A percentile compares a stretch with the other conserved stretches of the same genome.
phyloP scores from a whole-genome alignment of 2,888 invertebrate genomes.

The Dicycla oo region DNA sequence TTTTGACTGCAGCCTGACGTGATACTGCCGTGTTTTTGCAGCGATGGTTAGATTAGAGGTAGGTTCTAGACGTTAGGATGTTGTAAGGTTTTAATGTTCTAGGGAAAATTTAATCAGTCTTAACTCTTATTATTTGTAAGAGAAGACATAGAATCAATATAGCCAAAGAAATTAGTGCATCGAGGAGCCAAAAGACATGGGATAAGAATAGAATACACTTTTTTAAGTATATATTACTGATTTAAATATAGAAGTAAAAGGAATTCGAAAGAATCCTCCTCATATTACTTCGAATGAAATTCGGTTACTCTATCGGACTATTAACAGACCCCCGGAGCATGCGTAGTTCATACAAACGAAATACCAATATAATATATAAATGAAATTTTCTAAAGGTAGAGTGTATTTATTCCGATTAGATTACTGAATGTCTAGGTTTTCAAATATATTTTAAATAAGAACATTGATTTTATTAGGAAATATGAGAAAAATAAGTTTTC shows the following conservation, averaged over 20 bases:
- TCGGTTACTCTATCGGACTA: not conserved
- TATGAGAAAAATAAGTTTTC: too few species aligned
- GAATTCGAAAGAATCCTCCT: not conserved
- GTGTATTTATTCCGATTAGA: too few species aligned
- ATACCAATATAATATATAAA: too few species aligned
- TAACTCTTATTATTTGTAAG: not conserved
- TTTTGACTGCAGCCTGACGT: conserved; percentile 54
- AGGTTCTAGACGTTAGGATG: not conserved
- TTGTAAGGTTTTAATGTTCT: not conserved
- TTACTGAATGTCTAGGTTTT: too few species aligned
- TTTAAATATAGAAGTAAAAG: not conserved
- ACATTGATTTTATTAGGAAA: too few species aligned
- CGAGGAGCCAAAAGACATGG: not conserved
- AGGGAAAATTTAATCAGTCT: too few species aligned
- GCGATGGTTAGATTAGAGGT: not conserved
- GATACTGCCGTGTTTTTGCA: conserved; percentile 7
- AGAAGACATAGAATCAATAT: not conserved
- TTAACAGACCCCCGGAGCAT: too few species aligned
- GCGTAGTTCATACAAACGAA: too few species aligned
- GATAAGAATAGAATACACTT: not conserved
- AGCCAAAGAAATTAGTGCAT: too few species aligned
- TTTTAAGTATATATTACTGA: not conserved
- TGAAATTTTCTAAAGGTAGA: too few species aligned
- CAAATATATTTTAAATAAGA: too few species aligned
- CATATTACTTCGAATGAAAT: not conserved